These are phyloP conservation scores for Chloropsis hardwickii DNA, from an alignment of 2,113 vertebrate species.

Conservation along the genomic window DNA sequence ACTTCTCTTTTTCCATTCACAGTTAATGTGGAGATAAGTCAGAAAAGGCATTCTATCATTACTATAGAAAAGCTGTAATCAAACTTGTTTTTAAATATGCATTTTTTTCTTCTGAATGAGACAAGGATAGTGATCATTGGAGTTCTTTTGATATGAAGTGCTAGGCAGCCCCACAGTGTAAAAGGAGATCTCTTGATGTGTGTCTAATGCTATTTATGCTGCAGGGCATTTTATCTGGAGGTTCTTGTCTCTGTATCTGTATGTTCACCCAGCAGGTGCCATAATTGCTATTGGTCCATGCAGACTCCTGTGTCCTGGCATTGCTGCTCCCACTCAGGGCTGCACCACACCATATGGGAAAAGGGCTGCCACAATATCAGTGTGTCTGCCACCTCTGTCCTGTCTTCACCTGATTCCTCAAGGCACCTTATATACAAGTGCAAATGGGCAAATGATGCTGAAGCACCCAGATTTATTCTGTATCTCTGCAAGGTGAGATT, in stretches of 20 bases:
- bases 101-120: background rate
- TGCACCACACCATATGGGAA: rapidly evolving
- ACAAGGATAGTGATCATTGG: background rate
- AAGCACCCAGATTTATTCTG: background rate
- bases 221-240: background rate
- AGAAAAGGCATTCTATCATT: background rate
- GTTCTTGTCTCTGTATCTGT: background rate
- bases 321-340: background rate
- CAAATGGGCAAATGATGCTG: background rate
- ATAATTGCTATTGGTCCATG: background rate
- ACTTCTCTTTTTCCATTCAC: background rate
- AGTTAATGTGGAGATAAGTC: background rate
- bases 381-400: background rate
- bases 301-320: background rate
- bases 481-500: background rate
- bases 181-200: background rate
- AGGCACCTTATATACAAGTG: background rate
- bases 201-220: background rate
- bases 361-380: background rate
- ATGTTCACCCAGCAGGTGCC: background rate
- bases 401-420: background rate
- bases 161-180: background rate
- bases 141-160: background rate
- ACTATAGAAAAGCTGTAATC: background rate
- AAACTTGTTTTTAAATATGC: background rate